phyloP scores from a whole-genome alignment of 1,140 invertebrate species.

The Acromyrmex echinatior region DNA sequence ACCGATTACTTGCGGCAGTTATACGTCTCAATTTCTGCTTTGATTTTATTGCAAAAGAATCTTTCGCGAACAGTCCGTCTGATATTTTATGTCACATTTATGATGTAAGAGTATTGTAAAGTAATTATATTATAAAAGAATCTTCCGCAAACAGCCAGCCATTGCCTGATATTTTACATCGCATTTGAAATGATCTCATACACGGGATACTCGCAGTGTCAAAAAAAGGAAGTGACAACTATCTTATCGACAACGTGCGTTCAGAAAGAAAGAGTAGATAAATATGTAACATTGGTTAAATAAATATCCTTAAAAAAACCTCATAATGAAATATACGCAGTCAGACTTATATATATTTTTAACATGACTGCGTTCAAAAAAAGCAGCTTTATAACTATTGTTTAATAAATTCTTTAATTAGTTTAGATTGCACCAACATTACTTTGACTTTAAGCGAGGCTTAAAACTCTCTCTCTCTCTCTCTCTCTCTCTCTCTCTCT shows the following conservation, averaged over 20 bases:
- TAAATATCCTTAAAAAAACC: neutral
- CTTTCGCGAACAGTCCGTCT: neutral
- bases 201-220: conserved; percentile 1
- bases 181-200: conserved; percentile 33
- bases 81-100: neutral
- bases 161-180: neutral
- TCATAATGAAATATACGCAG: neutral
- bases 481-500: no score
- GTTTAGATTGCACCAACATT: no score
- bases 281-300: neutral
- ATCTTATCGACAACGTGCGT: conserved; percentile 65
- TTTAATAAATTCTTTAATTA: no score
- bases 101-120: no score
- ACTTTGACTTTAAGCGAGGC: no score
- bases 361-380: neutral
- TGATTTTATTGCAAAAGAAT: conserved; percentile 35
- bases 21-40: conserved; percentile 46
- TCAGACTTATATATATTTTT: neutral
- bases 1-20: conserved; percentile 55
- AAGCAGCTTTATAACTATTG: no score
- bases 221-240: conserved; percentile 60
- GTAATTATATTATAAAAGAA: conserved; percentile 26
- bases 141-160: neutral
- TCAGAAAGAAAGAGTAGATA: conserved; percentile 13
- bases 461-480: no score